Evolutionary conservation across 2,888 invertebrate species (phyloP), one percentile per base, ranked within the genome.

Genomic region (Aphidius colemani): DNA sequence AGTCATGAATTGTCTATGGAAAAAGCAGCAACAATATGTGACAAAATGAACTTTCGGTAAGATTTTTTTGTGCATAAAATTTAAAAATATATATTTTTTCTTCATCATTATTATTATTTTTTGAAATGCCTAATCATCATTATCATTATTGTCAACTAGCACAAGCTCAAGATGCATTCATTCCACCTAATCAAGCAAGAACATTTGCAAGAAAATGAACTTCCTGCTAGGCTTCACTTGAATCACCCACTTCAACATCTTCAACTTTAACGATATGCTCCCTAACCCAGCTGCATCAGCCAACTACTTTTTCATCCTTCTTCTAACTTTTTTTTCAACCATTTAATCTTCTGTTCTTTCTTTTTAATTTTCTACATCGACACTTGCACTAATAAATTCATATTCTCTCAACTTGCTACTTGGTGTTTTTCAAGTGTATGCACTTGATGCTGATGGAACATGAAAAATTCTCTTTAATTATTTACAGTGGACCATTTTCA

Each of bases 1-100:
- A 93, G 93, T 60, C 92, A 93, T 83, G 93, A 94, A 78, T 85
- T 94, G 73, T 92, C 90, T 78, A 89, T 94, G 88, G 93, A 94
- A 83, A 92, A 93, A 71, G 93, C 93, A 3, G 91, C 92, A 50
- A 86, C 90, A 73, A 92, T 94, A 77, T 93, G 93, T 84, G 94
- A 94, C 85, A 93, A 93, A 82, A 91, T 94, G 88, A 92, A 90
- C 84, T 93, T 94, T 68, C 76, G 80, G 80, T 80, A 71, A 75
- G 78, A 58, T n/a, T n/a, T n/a, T n/a, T n/a, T n/a, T n/a, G n/a
- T n/a, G n/a, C n/a, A n/a, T n/a, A n/a, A n/a, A n/a, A 13, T 40
- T 30, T 53, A 18, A 18, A n/a, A 53, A 40, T 9, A 7, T 5
- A 30, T n/a, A 10, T 30, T 40, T n/a, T 2, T 13, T 51, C 30